These are phyloP conservation scores for Coremacera marginata DNA, from an alignment of 2,888 invertebrate species.

Conservation along the genomic window DNA sequence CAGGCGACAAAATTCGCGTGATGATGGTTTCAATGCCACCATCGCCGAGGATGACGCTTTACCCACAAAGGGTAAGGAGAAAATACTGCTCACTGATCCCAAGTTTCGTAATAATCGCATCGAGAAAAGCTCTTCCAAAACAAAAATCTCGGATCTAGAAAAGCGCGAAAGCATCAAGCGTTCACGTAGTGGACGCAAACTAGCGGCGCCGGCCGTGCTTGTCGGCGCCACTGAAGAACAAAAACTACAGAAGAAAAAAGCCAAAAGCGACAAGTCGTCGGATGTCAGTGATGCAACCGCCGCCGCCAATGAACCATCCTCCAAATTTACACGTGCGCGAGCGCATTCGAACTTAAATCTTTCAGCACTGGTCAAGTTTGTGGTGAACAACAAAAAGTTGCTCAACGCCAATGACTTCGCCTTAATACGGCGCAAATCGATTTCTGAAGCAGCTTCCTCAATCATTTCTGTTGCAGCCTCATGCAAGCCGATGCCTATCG, in stretches of 20 bases:
- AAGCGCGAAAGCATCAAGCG: conserved; percentile 56
- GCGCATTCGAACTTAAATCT: conserved; percentile 60
- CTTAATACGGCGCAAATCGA: conserved; percentile 60
- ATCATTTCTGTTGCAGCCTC: conserved; percentile 56
- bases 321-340: conserved; percentile 44
- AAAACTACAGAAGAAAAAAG: conserved; percentile 22
- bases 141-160: conserved; percentile 58
- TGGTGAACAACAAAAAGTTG: conserved; percentile 60
- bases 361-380: conserved; percentile 62
- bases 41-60: conserved; percentile 42
- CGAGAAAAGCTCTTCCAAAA: conserved; percentile 65
- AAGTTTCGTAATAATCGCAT: conserved; percentile 66
- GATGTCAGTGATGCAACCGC: conserved; percentile 35
- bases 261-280: neutral
- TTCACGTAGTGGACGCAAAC: conserved; percentile 57
- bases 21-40: conserved; percentile 9
- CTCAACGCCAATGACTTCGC: conserved; percentile 62
- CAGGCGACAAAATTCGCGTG: conserved; percentile 21
- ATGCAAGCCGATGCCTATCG: conserved; percentile 55
- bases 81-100: conserved; percentile 62
- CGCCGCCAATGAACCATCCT: conserved; percentile 18
- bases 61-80: conserved; percentile 59
- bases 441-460: conserved; percentile 57
- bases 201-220: conserved; percentile 53
- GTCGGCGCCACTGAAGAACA: conserved; percentile 20